Evolutionary conservation across 2,113 vertebrate genomes (phyloP), one percentile per base, ranked within the genome.

Genomic region (Salminus brasiliensis): DNA sequence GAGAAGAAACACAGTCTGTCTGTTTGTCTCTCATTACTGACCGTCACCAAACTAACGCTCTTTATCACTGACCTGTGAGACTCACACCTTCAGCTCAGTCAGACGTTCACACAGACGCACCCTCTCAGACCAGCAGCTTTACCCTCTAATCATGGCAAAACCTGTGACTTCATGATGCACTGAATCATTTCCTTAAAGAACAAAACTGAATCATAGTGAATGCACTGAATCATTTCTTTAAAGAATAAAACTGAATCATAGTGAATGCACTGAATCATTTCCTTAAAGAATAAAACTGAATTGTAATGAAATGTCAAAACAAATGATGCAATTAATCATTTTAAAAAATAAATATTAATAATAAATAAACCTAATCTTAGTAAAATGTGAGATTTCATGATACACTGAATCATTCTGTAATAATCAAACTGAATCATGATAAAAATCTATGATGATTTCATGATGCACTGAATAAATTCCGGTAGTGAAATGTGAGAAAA

Each of bases 21-120:
- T 78, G 18, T 23, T 21, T 63, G 49, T 47, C 43, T 29, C 34
- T 66, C 25, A 73, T 67, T 73, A 34, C 55, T 73, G n/a, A 62
- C 13, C 36, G 30, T 34, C 57, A 52, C 7, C 53, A 70, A 73
- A 69, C 52, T 39, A 57, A 30, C 66, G 45, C 72, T 71, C 72
- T 45, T 83, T 69, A 71, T 53, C 81, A 75, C 55, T 49, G 15
- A 29, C 63, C 27, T 29, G 71, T 39, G 7, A 82, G 60, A 75
- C 70, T 68, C 23, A 1, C 11, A 45, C 34, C 39, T 45, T 12
- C 4, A 39, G 18, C 6, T 45, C 23, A 68, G 62, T 57, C 30
- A 53, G 36, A 55, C 49, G 34, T 15, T 57, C 47, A 67, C 25
- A 16, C 30, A 27, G 3, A 47, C 23, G 21, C 13, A 21, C 25